Evolutionary conservation across 2,113 vertebrate genomes (phyloP).

Genomic region (Engystomops pustulosus): DNA sequence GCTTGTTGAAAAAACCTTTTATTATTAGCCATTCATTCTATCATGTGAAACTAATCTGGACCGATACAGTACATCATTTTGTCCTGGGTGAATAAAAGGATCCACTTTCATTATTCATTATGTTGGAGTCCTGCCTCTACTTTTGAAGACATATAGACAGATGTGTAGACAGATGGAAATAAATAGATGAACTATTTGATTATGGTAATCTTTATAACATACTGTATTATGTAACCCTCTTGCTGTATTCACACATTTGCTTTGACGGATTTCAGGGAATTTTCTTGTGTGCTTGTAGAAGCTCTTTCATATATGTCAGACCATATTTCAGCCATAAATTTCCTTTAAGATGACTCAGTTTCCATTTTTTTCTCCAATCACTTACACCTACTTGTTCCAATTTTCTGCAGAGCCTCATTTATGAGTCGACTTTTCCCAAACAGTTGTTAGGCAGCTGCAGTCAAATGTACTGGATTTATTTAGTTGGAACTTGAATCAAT

Average conservation of each 20-base stretch:
- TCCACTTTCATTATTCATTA: too few relatives aligned
- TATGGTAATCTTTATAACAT: too few relatives aligned
- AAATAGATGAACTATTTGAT: too few relatives aligned
- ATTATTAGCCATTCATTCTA: too few relatives aligned
- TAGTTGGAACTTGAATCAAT: conserved; percentile 11
- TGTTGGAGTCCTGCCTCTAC: too few relatives aligned
- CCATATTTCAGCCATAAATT: neutral
- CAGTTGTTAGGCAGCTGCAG: conserved; percentile 58
- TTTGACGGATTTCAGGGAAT: neutral
- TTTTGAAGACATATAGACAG: too few relatives aligned
- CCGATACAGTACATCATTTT: too few relatives aligned
- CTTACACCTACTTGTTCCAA: conserved; percentile 22
- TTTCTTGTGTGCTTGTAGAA: conserved; percentile 7
- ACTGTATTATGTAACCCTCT: too few relatives aligned
- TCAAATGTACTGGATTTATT: conserved; percentile 18
- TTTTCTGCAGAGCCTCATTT: conserved; percentile 40
- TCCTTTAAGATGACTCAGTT: conserved; percentile 36
- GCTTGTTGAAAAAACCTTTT: too few relatives aligned
- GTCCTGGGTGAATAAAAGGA: too few relatives aligned
- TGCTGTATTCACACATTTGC: neutral
- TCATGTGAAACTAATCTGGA: too few relatives aligned
- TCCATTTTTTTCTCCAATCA: neutral
- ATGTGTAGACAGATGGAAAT: too few relatives aligned
- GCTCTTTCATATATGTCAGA: conserved; percentile 13
- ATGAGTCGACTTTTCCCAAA: conserved; percentile 51